These are phyloP conservation scores for Mizuhopecten yessoensis DNA, from an alignment of 1,140 invertebrate species.

Conservation along the genomic window DNA sequence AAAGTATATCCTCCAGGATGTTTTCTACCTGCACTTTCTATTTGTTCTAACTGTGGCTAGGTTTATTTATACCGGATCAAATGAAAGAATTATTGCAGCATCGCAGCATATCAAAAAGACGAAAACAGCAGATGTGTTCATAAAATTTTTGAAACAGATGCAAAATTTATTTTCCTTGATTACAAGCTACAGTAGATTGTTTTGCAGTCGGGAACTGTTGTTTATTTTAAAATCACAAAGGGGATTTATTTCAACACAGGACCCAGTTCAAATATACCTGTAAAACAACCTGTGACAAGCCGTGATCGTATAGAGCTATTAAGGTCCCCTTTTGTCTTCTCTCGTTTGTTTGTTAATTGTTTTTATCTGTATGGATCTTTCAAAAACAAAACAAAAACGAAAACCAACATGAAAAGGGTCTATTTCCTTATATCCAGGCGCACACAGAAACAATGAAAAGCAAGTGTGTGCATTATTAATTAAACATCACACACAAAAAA, in stretches of 20 bases:
- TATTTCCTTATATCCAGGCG: background rate
- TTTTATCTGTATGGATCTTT: background rate
- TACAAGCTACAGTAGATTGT: background rate
- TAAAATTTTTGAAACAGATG: conserved; percentile 5
- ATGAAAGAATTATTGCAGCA: conserved; percentile 10
- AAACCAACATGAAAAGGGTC: background rate
- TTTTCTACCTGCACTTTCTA: background rate
- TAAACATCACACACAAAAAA: background rate
- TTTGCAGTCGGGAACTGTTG: background rate
- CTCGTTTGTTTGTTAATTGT: background rate
- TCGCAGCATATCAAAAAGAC: background rate
- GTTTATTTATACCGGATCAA: conserved; percentile 12
- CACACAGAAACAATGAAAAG: background rate
- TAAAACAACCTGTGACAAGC: background rate
- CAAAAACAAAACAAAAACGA: background rate
- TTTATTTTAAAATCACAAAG: conserved; percentile 8
- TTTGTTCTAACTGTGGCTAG: background rate
- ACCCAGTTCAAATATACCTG: background rate
- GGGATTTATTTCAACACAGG: background rate
- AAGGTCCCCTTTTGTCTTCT: background rate
- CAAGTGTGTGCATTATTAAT: conserved; percentile 17
- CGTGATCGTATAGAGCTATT: background rate
- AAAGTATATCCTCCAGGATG: conserved; percentile 32
- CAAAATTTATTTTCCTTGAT: background rate
- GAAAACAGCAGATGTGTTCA: background rate